Conservation (phyloP, 2,113 vertebrate species). For the Agapornis roseicollis region DNA sequence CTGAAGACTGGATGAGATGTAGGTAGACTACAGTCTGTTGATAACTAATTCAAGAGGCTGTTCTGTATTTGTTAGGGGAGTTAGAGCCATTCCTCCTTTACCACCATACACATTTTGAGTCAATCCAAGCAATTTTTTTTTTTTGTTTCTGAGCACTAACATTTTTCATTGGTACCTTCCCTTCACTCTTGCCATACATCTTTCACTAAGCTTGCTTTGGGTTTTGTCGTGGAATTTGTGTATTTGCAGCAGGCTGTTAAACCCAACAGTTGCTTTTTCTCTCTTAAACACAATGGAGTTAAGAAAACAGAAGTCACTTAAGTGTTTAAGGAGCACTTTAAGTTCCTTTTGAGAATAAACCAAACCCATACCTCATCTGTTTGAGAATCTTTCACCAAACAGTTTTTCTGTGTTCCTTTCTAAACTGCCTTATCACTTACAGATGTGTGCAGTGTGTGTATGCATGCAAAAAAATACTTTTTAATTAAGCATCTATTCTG, state of each 20-base stretch:
- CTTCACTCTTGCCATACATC: background rate
- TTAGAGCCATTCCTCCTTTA: background rate
- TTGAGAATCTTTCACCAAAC: background rate
- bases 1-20: background rate
- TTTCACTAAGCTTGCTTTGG: background rate
- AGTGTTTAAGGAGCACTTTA: background rate
- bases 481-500: background rate
- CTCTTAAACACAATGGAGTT: background rate
- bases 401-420: background rate
- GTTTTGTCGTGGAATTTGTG: background rate
- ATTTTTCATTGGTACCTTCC: background rate
- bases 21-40: background rate
- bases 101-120: rapidly evolving
- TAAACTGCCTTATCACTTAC: background rate
- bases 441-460: background rate
- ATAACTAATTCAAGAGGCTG: background rate
- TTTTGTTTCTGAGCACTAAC: background rate
- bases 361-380: background rate
- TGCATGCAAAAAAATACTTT: background rate
- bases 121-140: background rate
- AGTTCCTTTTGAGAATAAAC: background rate
- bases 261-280: background rate
- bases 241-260: background rate
- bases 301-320: background rate
- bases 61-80: background rate